Percentiles rank a stretch among this genome's conserved stretches.
These are phyloP conservation scores for Rotaria socialis DNA, from an alignment of 2,888 invertebrate species.

Conservation along the genomic window DNA sequence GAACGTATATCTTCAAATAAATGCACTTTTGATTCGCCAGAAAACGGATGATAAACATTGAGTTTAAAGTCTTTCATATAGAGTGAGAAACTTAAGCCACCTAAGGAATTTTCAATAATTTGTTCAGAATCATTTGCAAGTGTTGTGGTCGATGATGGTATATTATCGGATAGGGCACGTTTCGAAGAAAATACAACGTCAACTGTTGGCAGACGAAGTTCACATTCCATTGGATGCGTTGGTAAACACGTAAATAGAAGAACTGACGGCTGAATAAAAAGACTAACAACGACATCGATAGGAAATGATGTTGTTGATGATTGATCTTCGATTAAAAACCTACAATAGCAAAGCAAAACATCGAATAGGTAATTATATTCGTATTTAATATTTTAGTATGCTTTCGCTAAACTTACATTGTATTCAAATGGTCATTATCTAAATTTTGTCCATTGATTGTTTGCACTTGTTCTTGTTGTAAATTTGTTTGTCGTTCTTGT, in stretches of 20 bases:
- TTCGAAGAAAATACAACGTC: constrained; percentile 83
- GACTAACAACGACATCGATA: constrained; percentile 94
- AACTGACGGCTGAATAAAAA: constrained; percentile 94
- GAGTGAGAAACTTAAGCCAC: constrained; percentile 86
- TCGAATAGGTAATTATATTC: too few relatives aligned
- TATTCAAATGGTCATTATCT: constrained; percentile 30
- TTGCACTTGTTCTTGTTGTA: constrained; percentile 46
- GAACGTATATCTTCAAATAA: not conserved
- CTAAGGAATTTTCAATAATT: constrained; percentile 54
- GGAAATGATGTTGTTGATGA: constrained; percentile 69
- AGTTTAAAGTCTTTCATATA: constrained; percentile 93
- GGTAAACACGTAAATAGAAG: constrained; percentile 92
- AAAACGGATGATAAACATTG: constrained; percentile 92
- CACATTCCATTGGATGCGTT: constrained; percentile 87
- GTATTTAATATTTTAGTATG: too few relatives aligned
- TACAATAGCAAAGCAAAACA: not conserved
- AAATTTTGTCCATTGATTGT: constrained; percentile 49
- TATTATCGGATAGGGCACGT: constrained; percentile 51
- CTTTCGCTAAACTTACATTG: not conserved
- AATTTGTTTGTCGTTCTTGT: constrained; percentile 47
- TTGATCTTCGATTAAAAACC: constrained; percentile 24
- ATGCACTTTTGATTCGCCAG: constrained; percentile 37
- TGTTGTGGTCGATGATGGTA: not conserved
- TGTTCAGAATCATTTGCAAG: constrained; percentile 31
- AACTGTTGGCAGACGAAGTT: constrained; percentile 88